Evolutionary conservation across 2,888 invertebrate species (phyloP).

Genomic region (Brachypalpus laphriformis): DNA sequence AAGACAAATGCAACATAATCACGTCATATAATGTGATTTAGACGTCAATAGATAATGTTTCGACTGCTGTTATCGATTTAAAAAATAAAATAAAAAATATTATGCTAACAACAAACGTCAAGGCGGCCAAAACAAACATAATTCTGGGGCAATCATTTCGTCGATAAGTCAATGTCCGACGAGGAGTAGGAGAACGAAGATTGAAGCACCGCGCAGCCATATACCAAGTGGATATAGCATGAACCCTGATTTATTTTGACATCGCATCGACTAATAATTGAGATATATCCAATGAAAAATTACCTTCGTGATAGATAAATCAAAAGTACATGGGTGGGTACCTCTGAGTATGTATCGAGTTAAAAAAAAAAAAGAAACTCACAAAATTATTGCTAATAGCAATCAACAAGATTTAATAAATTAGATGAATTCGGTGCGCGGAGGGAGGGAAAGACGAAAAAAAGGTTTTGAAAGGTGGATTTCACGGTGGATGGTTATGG

Average conservation of each 20-base stretch:
- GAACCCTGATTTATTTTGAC: conserved; percentile 75
- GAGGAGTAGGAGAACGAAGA: conserved; percentile 32
- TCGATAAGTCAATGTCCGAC: conserved; percentile 70
- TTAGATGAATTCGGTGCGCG: conserved; percentile 44
- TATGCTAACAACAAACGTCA: conserved; percentile 35
- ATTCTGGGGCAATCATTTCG: conserved; percentile 63
- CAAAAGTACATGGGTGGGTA: conserved; percentile 69
- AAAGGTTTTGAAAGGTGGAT: conserved; percentile 15
- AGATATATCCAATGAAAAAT: conserved; percentile 77
- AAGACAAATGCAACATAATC: conserved; percentile 29
- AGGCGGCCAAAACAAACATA: conserved; percentile 50
- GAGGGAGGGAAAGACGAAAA: not conserved
- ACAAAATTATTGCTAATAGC: conserved; percentile 68
- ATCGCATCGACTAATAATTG: conserved; percentile 76
- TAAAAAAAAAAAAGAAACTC: conserved; percentile 11
- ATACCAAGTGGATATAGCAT: conserved; percentile 50
- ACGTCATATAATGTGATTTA: conserved; percentile 25
- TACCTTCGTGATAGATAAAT: conserved; percentile 76
- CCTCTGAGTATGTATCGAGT: conserved; percentile 27
- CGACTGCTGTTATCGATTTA: conserved; percentile 31
- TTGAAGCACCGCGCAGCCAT: conserved; percentile 27
- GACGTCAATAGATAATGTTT: conserved; percentile 1
- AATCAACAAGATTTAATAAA: conserved; percentile 65
- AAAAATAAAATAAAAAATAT: too few relatives aligned
- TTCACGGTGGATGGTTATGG: conserved; percentile 32